Evolutionary conservation across 2,797 vertebrate genomes (phyloP).

Genomic region (Tapirus indicus): DNA sequence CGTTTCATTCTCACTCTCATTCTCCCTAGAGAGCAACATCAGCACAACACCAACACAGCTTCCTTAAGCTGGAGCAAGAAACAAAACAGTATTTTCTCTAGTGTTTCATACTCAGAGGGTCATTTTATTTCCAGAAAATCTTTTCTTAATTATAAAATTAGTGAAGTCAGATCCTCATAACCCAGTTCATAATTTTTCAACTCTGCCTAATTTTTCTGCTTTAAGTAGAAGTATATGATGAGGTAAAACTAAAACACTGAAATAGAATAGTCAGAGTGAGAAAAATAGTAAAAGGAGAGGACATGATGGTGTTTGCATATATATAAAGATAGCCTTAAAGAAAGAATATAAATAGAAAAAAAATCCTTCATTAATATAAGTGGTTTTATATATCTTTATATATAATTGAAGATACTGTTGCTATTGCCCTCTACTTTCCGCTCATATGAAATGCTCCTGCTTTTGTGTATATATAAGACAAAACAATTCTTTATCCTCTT

Average conservation of each 20-base stretch:
- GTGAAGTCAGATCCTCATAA: conserved; percentile 28
- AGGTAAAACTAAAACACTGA: neutral
- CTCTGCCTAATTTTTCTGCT: conserved; percentile 8
- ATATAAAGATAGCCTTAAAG: neutral
- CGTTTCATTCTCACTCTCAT: neutral
- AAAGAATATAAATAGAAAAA: neutral
- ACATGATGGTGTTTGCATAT: neutral
- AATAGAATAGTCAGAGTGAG: neutral
- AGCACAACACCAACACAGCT: neutral
- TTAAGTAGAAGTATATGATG: neutral
- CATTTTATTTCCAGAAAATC: neutral
- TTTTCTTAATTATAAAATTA: conserved; percentile 19
- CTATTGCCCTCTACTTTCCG: neutral
- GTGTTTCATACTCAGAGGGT: conserved; percentile 15
- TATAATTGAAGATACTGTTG: conserved; percentile 18
- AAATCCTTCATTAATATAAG: neutral
- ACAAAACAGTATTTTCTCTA: conserved; percentile 4
- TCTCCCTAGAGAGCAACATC: neutral
- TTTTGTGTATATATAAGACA: neutral
- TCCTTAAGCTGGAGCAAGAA: conserved; percentile 18
- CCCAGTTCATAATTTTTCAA: neutral
- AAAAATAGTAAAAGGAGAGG: conserved; percentile 26
- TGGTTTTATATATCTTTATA: neutral
- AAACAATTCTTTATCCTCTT: conserved; percentile 11
- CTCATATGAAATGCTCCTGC: neutral